phyloP scores from a whole-genome alignment of 2,797 vertebrate genomes.

The Dallia pectoralis region DNA sequence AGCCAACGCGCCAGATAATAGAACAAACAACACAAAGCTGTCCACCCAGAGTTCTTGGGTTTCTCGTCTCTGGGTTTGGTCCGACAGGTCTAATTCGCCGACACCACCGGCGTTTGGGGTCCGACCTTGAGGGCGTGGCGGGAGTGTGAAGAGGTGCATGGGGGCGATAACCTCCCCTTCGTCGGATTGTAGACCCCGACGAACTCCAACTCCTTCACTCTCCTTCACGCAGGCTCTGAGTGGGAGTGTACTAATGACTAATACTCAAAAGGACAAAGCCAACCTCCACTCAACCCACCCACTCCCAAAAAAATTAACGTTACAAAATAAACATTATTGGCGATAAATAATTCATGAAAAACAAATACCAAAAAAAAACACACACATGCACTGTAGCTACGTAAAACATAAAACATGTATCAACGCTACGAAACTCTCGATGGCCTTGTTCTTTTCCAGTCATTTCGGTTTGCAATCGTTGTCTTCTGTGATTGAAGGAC shows the following conservation, averaged over 20 bases:
- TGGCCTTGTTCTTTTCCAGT: conserved; percentile 67
- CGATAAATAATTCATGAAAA: conserved; percentile 9
- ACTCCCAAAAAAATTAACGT: background rate
- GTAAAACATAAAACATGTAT: conserved; percentile 18
- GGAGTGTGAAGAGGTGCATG: background rate
- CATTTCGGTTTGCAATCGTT: conserved; percentile 52
- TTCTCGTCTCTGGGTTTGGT: conserved; percentile 57
- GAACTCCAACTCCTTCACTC: conserved; percentile 17
- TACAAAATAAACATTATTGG: conserved; percentile 14
- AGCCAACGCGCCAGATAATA: conserved; percentile 66
- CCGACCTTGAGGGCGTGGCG: conserved; percentile 22
- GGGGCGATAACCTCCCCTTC: conserved; percentile 7
- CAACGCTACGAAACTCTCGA: conserved; percentile 10
- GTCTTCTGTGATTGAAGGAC: conserved; percentile 70
- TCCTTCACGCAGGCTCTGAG: background rate
- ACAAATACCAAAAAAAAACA: background rate
- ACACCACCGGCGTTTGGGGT: conserved; percentile 53
- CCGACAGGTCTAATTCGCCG: conserved; percentile 62
- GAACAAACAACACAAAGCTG: conserved; percentile 53
- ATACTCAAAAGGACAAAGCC: background rate
- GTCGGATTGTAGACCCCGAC: conserved; percentile 36
- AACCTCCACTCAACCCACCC: no score
- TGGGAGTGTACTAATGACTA: conserved; percentile 45
- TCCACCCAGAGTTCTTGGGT: conserved; percentile 57
- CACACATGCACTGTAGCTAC: background rate